These are phyloP conservation scores for Cyphomyrmex costatus DNA, from an alignment of 1,140 invertebrate genomes.

Conservation along the genomic window DNA sequence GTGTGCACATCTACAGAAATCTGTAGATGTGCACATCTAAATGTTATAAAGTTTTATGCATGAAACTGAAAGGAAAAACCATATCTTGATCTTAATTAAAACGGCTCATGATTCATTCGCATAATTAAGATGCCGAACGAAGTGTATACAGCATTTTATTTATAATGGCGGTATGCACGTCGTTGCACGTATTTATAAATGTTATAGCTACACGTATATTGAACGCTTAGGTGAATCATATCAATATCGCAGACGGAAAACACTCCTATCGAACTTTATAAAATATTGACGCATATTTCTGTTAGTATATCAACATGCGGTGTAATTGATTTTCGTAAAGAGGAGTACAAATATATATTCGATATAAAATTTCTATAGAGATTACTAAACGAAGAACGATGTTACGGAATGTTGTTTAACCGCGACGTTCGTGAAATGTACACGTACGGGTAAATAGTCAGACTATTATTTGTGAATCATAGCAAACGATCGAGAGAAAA, in stretches of 20 bases:
- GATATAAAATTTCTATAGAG: constrained; percentile 18
- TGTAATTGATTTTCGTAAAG: constrained; percentile 27
- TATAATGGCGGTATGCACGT: neutral
- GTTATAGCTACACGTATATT: neutral
- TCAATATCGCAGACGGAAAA: constrained; percentile 35
- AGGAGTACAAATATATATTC: neutral
- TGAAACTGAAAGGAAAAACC: neutral
- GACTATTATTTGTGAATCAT: constrained; percentile 22
- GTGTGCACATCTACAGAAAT: neutral
- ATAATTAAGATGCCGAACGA: constrained; percentile 28
- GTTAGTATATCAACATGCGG: constrained; percentile 5
- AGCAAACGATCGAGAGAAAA: neutral
- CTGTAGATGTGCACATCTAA: no score
- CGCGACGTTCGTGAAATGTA: constrained; percentile 11
- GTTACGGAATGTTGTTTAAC: constrained; percentile 21
- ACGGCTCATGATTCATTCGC: neutral
- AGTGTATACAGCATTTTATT: constrained; percentile 21
- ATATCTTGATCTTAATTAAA: constrained; percentile 4
- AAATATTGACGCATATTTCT: constrained; percentile 54
- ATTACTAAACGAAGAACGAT: constrained; percentile 13
- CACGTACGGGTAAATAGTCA: constrained; percentile 15
- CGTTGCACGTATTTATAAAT: constrained; percentile 34
- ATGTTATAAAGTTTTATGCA: neutral
- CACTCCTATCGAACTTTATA: constrained; percentile 24
- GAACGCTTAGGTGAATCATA: constrained; percentile 21